Base-by-base conservation (phyloP, 1,140 invertebrate genomes). In the Mya arenaria region DNA sequence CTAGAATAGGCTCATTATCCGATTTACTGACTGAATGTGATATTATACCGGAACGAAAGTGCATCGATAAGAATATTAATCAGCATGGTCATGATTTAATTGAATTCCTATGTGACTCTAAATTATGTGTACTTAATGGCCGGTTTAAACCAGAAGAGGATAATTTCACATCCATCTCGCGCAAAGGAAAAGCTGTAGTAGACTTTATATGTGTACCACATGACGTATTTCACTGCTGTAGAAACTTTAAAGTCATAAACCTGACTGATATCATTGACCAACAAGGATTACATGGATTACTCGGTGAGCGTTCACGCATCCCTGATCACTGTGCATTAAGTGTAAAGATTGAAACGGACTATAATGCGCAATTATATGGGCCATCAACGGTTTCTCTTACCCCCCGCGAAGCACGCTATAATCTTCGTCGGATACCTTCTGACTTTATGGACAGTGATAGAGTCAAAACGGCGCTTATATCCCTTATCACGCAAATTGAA, bases 1-100 rank as follows among this genome's bases (percentile, higher is more conserved):
- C 56, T 10, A 74, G 71, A 60, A 60, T 74, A 30, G 71, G 71
- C 8, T 1, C 4, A 1, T 32, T 30, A 36, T 55, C 25, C 13
- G 60, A 78, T 36, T n/a, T 17, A n/a, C 13, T 52, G 15, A 19
- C 17, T 30, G 25, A 78, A 34, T 30, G 32, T 36, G 62, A 66
- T 66, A 32, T 13, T 36, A 60, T 69, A 6, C 63, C 19, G 19
- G 36, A n/a, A 41, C 17, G 77, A 19, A 56, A 36, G 39, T 0
- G 25, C 13, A n/a, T 79, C 39, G 77, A 79, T 37, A 69, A 68
- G 6, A 79, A 6, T 19, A 37, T 55, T 5, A 79, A 79, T 58
- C 63, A 60, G n/a, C 65, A 69, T 58, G 77, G 77, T 55, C 77
- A 79, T 13, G 77, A 66, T 13, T 69, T 79, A 0, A 34, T 69